Evolutionary conservation across 2,113 vertebrate genomes (phyloP).

Genomic region (Engystomops pustulosus): DNA sequence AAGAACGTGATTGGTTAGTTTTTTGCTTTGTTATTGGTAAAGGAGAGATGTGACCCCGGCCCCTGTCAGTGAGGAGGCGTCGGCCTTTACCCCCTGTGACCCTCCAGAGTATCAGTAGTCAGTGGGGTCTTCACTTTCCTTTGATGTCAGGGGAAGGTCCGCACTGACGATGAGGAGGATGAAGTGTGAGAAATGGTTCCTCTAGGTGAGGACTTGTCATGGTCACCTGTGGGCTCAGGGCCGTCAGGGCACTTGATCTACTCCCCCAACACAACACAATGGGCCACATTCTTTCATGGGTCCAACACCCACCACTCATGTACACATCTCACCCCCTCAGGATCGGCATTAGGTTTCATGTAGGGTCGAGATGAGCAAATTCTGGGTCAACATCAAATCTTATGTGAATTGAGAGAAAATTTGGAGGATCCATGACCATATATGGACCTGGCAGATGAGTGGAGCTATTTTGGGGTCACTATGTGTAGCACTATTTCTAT

Average conservation of each 20-base stretch:
- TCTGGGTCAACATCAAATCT: neutral
- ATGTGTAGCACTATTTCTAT: neutral
- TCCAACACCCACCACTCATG: neutral
- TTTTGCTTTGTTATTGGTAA: too few species aligned
- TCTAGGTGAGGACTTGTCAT: constrained; percentile 21
- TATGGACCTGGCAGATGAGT: too few species aligned
- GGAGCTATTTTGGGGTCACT: too few species aligned
- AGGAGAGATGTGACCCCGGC: too few species aligned
- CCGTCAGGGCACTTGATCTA: neutral
- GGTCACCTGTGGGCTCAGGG: constrained; percentile 20
- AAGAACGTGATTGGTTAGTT: too few species aligned
- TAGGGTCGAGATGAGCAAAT: neutral
- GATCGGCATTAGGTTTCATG: neutral
- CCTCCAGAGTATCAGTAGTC: neutral
- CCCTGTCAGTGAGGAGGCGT: neutral
- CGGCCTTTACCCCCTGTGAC: neutral
- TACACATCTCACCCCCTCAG: neutral
- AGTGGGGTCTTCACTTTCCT: constrained; percentile 6
- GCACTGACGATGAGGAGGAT: neutral
- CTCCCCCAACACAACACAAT: neutral
- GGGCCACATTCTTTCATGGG: constrained; percentile 11
- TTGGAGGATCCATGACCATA: neutral
- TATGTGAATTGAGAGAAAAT: neutral
- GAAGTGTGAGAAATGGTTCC: neutral
- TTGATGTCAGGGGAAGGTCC: constrained; percentile 16